Evolutionary conservation across 2,888 invertebrate genomes (phyloP).

Genomic region (Drosophila falleni): DNA sequence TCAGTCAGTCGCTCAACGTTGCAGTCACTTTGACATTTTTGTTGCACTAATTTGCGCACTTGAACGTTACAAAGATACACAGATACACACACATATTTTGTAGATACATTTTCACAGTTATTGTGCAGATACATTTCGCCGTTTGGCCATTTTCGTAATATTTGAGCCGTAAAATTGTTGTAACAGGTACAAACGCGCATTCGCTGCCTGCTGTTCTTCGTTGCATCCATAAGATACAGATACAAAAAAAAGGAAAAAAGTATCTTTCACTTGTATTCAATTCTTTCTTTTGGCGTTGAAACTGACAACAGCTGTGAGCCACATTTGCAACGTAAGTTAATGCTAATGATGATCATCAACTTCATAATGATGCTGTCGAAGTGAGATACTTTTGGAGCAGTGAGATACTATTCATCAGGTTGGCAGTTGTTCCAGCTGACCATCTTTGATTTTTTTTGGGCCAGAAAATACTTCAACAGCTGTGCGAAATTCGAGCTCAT

Average conservation of each 20-base stretch:
- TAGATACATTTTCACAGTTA: slow-evolving; percentile 2
- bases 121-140: slow-evolving; percentile 11
- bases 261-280: slow-evolving; percentile 18
- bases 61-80: slow-evolving; percentile 15
- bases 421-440: slow-evolving; percentile 20
- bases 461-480: slow-evolving; percentile 36
- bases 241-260: slow-evolving; percentile 2
- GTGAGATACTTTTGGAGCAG: slow-evolving; percentile 4
- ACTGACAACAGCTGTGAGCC: slow-evolving; percentile 72
- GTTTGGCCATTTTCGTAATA: slow-evolving; percentile 21
- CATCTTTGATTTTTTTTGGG: slow-evolving; percentile 17
- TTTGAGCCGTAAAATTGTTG: slow-evolving; percentile 37
- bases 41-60: slow-evolving; percentile 50
- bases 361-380: slow-evolving; percentile 23
- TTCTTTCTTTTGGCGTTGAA: slow-evolving; percentile 19
- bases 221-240: slow-evolving; percentile 62
- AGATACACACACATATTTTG: slow-evolving; percentile 1
- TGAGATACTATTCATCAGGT: slow-evolving; percentile 12
- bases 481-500: slow-evolving; percentile 58
- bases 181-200: slow-evolving; percentile 57
- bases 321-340: slow-evolving; percentile 49
- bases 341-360: slow-evolving; percentile 19
- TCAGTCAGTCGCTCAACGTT: slow-evolving; percentile 11
- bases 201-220: slow-evolving; percentile 22
- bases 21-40: slow-evolving; percentile 32